phyloP scores from a whole-genome alignment of 2,113 vertebrate species.

The Heterochromis multidens region DNA sequence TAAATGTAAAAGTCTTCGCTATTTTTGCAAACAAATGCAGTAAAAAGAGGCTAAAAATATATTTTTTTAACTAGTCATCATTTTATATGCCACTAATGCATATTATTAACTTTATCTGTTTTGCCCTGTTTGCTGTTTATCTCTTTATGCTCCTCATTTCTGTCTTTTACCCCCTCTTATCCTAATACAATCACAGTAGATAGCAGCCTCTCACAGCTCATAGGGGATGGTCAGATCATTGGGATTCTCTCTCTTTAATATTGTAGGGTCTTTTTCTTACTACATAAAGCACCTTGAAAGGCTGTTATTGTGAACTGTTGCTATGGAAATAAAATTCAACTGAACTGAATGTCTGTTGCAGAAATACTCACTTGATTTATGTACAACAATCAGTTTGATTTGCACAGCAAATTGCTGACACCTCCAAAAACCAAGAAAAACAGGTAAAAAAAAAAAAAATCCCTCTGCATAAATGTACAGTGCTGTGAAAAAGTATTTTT shows the following conservation, averaged over 20 bases:
- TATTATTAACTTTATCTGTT: background rate
- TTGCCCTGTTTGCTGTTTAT: background rate
- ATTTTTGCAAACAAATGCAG: background rate
- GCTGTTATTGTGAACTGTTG: no score
- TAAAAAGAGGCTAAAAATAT: background rate
- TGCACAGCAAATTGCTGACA: no score
- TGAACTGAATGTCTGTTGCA: no score
- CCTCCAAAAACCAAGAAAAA: no score
- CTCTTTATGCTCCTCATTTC: background rate
- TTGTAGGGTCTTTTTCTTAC: background rate
- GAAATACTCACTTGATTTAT: no score
- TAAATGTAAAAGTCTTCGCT: background rate
- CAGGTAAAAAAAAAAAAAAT: no score
- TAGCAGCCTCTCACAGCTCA: background rate
- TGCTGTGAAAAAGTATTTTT: no score
- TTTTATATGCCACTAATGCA: background rate
- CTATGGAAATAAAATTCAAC: no score
- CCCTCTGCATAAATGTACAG: no score
- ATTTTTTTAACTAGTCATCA: background rate
- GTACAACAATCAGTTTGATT: no score
- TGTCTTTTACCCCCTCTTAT: background rate
- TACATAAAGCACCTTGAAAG: no score
- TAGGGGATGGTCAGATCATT: background rate
- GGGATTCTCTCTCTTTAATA: background rate
- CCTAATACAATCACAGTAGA: background rate